Conservation (phyloP, 2,888 invertebrate species). For the Abrostola tripartita region DNA sequence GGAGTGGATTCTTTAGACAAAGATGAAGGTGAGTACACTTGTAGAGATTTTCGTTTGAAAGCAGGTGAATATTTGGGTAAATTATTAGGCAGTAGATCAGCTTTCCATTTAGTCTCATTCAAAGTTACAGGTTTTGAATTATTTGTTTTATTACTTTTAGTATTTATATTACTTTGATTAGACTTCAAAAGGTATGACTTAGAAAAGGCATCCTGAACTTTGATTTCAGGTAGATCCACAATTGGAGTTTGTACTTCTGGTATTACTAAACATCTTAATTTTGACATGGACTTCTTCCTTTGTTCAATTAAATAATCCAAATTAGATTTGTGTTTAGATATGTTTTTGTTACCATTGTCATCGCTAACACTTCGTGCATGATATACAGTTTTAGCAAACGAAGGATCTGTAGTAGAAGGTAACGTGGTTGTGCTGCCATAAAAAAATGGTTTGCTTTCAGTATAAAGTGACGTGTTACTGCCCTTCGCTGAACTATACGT, state of each 20-base stretch:
- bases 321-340: constrained; percentile 88
- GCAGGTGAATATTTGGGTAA: constrained; percentile 95
- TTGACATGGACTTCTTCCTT: constrained; percentile 93
- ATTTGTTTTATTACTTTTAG: constrained; percentile 70
- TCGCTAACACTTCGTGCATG: constrained; percentile 83
- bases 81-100: constrained; percentile 82
- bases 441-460: constrained; percentile 78
- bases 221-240: constrained; percentile 94
- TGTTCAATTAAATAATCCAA: constrained; percentile 94
- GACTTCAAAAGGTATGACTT: constrained; percentile 81
- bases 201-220: constrained; percentile 90
- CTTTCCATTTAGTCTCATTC: constrained; percentile 82
- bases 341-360: constrained; percentile 77
- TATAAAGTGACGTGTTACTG: constrained; percentile 59
- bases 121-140: constrained; percentile 70
- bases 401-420: constrained; percentile 70
- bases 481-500: constrained; percentile 63
- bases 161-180: constrained; percentile 70
- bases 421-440: constrained; percentile 83
- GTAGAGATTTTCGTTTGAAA: constrained; percentile 92
- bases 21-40: constrained; percentile 88
- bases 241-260: constrained; percentile 92
- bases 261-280: constrained; percentile 95
- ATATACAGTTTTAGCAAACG: constrained; percentile 73
- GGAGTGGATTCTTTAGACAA: constrained; percentile 85